Evolutionary conservation across 2,888 invertebrate species (phyloP).

Genomic region (Caenorhabditis wallacei): DNA sequence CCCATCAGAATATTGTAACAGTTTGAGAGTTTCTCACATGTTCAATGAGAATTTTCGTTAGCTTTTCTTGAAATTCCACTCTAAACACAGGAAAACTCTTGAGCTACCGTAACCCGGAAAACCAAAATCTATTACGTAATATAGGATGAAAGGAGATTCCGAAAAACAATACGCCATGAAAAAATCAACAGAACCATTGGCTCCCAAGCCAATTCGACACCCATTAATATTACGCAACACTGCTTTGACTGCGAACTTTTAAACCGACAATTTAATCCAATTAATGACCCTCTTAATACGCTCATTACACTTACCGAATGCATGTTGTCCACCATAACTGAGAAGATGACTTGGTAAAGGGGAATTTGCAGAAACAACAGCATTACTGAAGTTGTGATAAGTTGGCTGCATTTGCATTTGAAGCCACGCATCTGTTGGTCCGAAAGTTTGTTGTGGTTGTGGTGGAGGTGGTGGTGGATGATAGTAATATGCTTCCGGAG

Average conservation of each 20-base stretch:
- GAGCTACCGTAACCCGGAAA: not conserved
- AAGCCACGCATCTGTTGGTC: constrained; percentile 45
- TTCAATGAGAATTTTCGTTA: no score
- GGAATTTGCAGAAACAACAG: constrained; percentile 35
- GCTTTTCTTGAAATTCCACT: no score
- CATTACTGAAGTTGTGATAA: constrained; percentile 24
- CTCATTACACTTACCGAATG: constrained; percentile 41
- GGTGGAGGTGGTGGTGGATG: constrained; percentile 34
- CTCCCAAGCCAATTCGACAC: not conserved
- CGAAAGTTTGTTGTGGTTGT: constrained; percentile 16
- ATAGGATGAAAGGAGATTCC: not conserved
- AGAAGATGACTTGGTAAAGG: constrained; percentile 46
- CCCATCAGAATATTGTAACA: no score
- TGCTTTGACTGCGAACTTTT: constrained; percentile 7
- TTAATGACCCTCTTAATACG: not conserved
- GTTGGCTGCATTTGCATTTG: constrained; percentile 56
- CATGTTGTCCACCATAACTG: constrained; percentile 40
- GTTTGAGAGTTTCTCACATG: no score
- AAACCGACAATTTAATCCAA: not conserved
- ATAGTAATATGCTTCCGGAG: constrained; percentile 49
- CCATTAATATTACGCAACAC: constrained; percentile 5
- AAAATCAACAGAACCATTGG: not conserved
- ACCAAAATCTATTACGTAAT: not conserved
- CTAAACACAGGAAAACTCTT: not conserved
- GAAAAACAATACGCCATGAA: not conserved